Evolutionary conservation across 2,113 vertebrate species (phyloP).

Genomic region (Brachypteracias leptosomus): DNA sequence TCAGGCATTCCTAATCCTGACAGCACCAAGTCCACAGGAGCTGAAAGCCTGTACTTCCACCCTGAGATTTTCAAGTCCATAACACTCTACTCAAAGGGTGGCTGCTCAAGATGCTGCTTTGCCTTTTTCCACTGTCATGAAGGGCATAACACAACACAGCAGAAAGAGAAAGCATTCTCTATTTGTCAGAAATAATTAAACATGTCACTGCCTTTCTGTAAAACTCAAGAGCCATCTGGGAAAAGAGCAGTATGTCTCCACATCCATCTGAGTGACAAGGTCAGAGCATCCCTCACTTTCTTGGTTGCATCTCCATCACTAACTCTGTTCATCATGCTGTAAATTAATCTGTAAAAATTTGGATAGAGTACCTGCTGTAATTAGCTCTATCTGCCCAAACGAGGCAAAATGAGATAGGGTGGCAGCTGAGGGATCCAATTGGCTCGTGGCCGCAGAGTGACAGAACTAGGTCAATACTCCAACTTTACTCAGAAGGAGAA

Average conservation of each 20-base stretch:
- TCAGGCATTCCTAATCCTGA: background rate
- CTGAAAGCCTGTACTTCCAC: background rate
- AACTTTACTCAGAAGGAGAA: background rate
- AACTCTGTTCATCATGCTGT: slow-evolving; percentile 57
- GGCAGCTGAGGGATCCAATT: slow-evolving; percentile 9
- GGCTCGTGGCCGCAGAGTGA: background rate
- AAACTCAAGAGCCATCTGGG: slow-evolving; percentile 66
- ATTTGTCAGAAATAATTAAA: slow-evolving; percentile 75
- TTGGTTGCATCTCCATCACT: slow-evolving; percentile 51
- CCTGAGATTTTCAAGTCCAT: background rate
- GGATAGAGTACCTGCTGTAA: slow-evolving; percentile 56
- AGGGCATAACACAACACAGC: slow-evolving; percentile 19
- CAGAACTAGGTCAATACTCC: slow-evolving; percentile 46
- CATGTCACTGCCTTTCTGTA: slow-evolving; percentile 58
- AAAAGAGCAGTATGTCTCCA: slow-evolving; percentile 60
- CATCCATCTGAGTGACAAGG: slow-evolving; percentile 66
- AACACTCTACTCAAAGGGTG: background rate
- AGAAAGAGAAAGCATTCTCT: slow-evolving; percentile 44
- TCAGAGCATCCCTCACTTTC: slow-evolving; percentile 48
- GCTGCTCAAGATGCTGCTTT: background rate
- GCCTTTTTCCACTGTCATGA: background rate
- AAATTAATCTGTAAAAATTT: slow-evolving; percentile 69
- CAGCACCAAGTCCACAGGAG: background rate
- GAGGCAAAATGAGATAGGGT: slow-evolving; percentile 10
- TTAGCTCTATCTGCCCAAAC: slow-evolving; percentile 54